Percentiles rank a stretch among this genome's conserved stretches.
phyloP scores from a whole-genome alignment of 1,140 invertebrate genomes.

The Bicyclus anynana region DNA sequence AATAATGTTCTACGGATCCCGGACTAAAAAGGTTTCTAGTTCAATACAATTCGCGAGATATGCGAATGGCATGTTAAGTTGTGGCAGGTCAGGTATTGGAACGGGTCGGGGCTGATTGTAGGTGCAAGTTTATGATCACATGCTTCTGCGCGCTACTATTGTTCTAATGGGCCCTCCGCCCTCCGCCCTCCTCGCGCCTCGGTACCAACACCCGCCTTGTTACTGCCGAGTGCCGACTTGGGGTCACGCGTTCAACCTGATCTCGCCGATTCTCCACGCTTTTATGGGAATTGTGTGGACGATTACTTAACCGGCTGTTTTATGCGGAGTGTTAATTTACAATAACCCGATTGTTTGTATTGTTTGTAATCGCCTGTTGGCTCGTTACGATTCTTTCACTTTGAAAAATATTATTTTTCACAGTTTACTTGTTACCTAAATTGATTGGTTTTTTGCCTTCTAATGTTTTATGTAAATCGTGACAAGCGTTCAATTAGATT shows the following conservation, averaged over 20 bases:
- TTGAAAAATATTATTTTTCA: no score
- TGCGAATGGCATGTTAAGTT: slow-evolving; percentile 25
- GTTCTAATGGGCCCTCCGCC: slow-evolving; percentile 55
- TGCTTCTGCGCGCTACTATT: slow-evolving; percentile 63
- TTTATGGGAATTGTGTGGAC: slow-evolving; percentile 44
- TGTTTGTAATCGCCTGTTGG: background rate
- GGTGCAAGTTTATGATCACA: slow-evolving; percentile 64
- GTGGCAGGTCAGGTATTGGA: slow-evolving; percentile 52
- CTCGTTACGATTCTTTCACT: no score
- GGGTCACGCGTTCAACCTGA: slow-evolving; percentile 56
- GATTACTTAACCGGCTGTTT: slow-evolving; percentile 41
- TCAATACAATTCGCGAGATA: background rate
- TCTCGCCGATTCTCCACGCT: slow-evolving; percentile 53
- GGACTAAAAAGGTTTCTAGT: background rate
- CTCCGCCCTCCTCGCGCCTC: slow-evolving; percentile 32
- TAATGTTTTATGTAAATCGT: no score
- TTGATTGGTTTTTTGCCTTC: no score
- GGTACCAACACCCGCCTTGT: slow-evolving; percentile 46
- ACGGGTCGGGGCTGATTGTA: slow-evolving; percentile 49
- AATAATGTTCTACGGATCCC: background rate
- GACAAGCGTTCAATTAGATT: no score
- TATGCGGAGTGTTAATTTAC: slow-evolving; percentile 34
- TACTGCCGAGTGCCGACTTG: slow-evolving; percentile 42
- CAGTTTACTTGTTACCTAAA: no score
- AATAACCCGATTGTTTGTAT: slow-evolving; percentile 27